A percentile compares a stretch with the other conserved stretches of the same genome.
Evolutionary conservation across 2,888 invertebrate species (phyloP).

Genomic region (Eilema caniola): DNA sequence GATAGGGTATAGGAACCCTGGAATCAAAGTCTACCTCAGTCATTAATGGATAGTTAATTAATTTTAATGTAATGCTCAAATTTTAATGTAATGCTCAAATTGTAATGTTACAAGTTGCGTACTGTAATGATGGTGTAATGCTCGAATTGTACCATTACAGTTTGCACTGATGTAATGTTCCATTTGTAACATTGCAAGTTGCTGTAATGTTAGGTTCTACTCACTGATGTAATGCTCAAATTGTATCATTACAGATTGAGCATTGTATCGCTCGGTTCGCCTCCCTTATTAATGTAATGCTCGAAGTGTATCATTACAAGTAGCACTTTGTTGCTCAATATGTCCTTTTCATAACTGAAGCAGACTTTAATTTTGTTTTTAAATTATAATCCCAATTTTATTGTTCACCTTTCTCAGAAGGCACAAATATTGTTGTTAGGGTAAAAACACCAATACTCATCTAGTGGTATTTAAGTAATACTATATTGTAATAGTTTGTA

Average conservation of each 20-base stretch:
- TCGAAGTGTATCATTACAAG: too few relatives aligned
- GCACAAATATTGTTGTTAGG: constrained; percentile 36
- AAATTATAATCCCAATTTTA: constrained; percentile 19
- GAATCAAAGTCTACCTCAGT: constrained; percentile 24
- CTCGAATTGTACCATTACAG: neutral
- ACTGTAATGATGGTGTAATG: neutral
- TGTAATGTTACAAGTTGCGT: too few relatives aligned
- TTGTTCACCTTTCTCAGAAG: constrained; percentile 42
- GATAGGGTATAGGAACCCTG: constrained; percentile 32
- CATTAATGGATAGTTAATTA: neutral
- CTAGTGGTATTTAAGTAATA: neutral
- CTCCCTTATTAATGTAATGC: too few relatives aligned
- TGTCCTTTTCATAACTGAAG: neutral
- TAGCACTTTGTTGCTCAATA: too few relatives aligned
- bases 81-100: too few relatives aligned
- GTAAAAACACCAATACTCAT: constrained; percentile 29
- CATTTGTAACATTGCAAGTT: neutral
- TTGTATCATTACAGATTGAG: neutral
- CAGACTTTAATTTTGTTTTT: constrained; percentile 28
- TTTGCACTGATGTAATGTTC: neutral
- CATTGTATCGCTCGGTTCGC: neutral
- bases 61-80: neutral
- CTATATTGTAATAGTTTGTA: too few relatives aligned
- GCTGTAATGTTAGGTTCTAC: neutral
- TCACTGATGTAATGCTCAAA: neutral